Percentiles rank a stretch among this genome's conserved stretches.
Conservation (phyloP, 2,113 vertebrate genomes). For the Acrocephalus arundinaceus region DNA sequence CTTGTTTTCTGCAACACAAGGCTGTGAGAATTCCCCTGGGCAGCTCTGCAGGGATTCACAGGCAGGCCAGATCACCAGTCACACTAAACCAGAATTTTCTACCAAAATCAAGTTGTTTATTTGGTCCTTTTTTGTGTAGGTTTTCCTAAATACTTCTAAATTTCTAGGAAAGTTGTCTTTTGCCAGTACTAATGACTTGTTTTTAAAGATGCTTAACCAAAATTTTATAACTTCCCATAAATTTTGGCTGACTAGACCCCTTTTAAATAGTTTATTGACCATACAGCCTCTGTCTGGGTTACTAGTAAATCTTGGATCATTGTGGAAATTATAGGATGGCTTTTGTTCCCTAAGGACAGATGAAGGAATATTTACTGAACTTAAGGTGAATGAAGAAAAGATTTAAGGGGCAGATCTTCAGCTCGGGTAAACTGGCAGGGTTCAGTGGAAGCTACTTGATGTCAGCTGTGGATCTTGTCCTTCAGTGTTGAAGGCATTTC, state of each 20-base stretch:
- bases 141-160: constrained; percentile 78
- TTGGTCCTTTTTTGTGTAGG: constrained; percentile 74
- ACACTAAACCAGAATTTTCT: constrained; percentile 66
- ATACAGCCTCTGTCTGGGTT: constrained; percentile 66
- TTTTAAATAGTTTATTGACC: constrained; percentile 65
- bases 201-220: constrained; percentile 64
- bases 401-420: constrained; percentile 58
- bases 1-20: neutral
- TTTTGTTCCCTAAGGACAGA: constrained; percentile 42
- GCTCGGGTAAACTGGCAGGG: constrained; percentile 26
- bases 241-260: constrained; percentile 61
- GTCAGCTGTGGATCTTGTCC: constrained; percentile 56
- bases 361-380: constrained; percentile 64
- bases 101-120: constrained; percentile 65
- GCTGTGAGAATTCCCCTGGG: neutral
- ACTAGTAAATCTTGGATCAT: constrained; percentile 57
- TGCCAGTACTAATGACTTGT: constrained; percentile 59
- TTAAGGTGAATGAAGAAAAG: constrained; percentile 66
- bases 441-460: constrained; percentile 43
- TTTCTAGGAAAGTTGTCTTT: constrained; percentile 72
- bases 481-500: constrained; percentile 69
- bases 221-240: constrained; percentile 62
- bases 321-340: neutral
- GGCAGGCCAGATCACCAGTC: neutral
- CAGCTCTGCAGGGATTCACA: neutral